phyloP scores from a whole-genome alignment of 2,113 vertebrate species.

The Saccopteryx leptura region DNA sequence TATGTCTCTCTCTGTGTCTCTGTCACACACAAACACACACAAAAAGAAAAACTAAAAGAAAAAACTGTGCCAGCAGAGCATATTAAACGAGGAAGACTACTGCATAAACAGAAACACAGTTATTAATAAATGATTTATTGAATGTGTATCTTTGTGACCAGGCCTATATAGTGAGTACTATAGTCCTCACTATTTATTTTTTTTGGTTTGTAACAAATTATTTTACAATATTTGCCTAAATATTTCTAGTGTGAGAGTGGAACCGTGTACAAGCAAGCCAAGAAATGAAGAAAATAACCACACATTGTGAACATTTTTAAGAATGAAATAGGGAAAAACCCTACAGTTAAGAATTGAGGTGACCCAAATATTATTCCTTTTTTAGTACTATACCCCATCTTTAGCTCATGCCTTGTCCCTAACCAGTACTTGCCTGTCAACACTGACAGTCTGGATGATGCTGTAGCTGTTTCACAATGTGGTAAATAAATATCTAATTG shows the following conservation, averaged over 20 bases:
- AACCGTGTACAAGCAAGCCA: background rate
- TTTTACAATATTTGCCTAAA: too few relatives aligned
- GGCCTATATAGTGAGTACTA: rapidly evolving
- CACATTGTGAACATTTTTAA: rapidly evolving
- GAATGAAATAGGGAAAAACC: background rate
- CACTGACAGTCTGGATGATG: background rate
- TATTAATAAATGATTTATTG: background rate
- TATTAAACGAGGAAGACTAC: background rate
- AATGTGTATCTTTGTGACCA: background rate
- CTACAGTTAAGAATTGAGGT: background rate
- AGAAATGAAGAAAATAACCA: background rate
- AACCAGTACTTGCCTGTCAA: background rate
- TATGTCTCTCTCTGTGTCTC: too few relatives aligned
- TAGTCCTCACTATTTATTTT: background rate
- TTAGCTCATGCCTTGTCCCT: background rate
- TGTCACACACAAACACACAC: too few relatives aligned
- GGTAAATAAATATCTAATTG: background rate
- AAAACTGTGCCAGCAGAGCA: background rate
- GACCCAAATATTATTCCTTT: background rate
- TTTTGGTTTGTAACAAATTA: too few relatives aligned
- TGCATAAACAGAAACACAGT: background rate
- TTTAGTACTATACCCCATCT: background rate
- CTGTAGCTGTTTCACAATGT: background rate
- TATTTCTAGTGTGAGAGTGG: background rate
- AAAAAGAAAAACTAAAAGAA: background rate